A percentile compares a stretch with the other conserved stretches of the same genome.
These are phyloP conservation scores for Synanthedon vespiformis DNA, from an alignment of 2,888 invertebrate genomes.

Conservation along the genomic window DNA sequence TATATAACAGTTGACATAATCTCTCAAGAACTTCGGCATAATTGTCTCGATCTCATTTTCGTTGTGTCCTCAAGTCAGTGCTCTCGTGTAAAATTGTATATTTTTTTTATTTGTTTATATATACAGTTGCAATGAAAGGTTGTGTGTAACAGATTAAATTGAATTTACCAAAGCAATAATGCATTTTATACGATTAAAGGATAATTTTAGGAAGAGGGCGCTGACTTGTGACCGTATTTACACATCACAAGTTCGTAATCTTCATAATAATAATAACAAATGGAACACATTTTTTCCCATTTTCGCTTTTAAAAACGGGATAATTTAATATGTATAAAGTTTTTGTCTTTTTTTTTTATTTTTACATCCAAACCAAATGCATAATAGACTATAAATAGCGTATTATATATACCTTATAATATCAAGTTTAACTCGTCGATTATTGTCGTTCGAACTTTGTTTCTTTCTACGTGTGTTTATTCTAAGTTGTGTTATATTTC, in stretches of 20 bases:
- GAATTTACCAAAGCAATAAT: slow-evolving; percentile 55
- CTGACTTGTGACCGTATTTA: slow-evolving; percentile 35
- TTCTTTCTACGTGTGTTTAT: too few species aligned
- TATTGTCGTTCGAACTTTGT: too few species aligned
- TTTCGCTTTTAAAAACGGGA: too few species aligned
- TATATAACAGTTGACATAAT: too few species aligned
- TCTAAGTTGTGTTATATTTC: too few species aligned
- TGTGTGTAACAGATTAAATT: slow-evolving; percentile 26
- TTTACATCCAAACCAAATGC: too few species aligned
- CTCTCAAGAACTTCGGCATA: too few species aligned
- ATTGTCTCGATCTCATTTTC: slow-evolving; percentile 11
- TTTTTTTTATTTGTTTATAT: slow-evolving; percentile 25
- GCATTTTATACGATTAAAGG: slow-evolving; percentile 34
- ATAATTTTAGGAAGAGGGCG: slow-evolving; percentile 34
- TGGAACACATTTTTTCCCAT: neutral
- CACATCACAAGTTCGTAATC: neutral
- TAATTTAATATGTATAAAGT: too few species aligned
- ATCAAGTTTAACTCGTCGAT: too few species aligned
- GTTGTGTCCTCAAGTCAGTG: slow-evolving; percentile 38
- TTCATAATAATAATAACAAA: neutral
- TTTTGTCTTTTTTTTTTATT: too few species aligned
- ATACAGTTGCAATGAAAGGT: slow-evolving; percentile 26
- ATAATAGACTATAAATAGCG: too few species aligned
- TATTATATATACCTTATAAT: too few species aligned
- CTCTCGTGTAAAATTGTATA: slow-evolving; percentile 18